phyloP scores from a whole-genome alignment of 1,140 invertebrate genomes.

The Wiebesia pumilae region DNA sequence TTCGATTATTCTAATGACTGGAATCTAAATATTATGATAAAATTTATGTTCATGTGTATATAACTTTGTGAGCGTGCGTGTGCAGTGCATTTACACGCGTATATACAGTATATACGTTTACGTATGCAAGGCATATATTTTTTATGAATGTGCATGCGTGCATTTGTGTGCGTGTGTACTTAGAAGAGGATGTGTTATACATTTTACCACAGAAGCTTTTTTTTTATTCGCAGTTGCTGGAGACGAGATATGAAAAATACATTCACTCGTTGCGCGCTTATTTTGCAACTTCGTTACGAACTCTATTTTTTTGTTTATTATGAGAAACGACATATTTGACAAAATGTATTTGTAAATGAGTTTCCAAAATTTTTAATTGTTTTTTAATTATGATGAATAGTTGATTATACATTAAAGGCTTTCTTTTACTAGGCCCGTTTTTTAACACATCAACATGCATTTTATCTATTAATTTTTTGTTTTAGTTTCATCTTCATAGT shows the following conservation, averaged over 20 bases:
- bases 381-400: constrained; percentile 23
- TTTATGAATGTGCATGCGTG: background rate
- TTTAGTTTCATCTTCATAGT: background rate
- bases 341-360: background rate
- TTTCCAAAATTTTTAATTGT: background rate
- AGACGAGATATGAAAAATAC: background rate
- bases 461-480: background rate
- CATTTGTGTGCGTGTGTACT: too few relatives aligned
- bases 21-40: too few relatives aligned
- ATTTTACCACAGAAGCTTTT: background rate
- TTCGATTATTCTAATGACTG: background rate
- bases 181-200: background rate
- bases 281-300: background rate
- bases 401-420: constrained; percentile 23
- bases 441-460: constrained; percentile 31
- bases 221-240: background rate
- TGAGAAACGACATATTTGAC: background rate
- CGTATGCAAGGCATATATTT: too few relatives aligned
- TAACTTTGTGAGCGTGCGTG: background rate
- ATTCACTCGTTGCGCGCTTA: background rate
- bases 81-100: background rate
- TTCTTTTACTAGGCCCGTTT: background rate
- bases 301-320: background rate
- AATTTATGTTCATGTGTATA: too few relatives aligned
- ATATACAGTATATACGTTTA: too few relatives aligned